Evolutionary conservation across 2,797 vertebrate species (phyloP).

Genomic region (Ctenochaetus hawaiiensis): DNA sequence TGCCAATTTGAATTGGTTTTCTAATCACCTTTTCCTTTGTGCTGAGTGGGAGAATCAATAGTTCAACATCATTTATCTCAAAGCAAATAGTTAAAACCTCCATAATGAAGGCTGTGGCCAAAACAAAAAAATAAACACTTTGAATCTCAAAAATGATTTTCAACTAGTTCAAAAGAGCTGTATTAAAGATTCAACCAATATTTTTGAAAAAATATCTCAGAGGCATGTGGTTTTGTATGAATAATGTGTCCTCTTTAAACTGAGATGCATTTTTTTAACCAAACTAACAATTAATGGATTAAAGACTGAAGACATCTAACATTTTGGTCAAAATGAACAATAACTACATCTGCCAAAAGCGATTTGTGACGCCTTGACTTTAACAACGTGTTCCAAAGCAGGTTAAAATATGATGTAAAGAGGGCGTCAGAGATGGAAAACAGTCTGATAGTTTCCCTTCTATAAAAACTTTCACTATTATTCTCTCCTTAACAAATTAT

Average conservation of each 20-base stretch:
- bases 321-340: neutral
- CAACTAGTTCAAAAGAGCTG: neutral
- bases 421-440: no score
- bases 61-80: neutral
- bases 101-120: neutral
- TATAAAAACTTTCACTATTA: neutral
- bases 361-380: neutral
- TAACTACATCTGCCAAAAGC: neutral
- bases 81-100: neutral
- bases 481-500: neutral
- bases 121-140: neutral
- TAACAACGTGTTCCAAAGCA: no score
- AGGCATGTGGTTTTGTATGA: neutral
- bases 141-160: neutral
- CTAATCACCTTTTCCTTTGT: neutral
- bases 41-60: neutral
- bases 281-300: neutral
- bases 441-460: neutral
- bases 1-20: neutral
- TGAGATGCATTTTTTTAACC: neutral
- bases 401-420: constrained; percentile 3
- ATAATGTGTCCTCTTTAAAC: neutral
- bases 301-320: neutral
- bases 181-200: neutral
- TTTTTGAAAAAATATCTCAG: neutral